phyloP scores from a whole-genome alignment of 2,797 vertebrate genomes.

The Darevskia mixta region DNA sequence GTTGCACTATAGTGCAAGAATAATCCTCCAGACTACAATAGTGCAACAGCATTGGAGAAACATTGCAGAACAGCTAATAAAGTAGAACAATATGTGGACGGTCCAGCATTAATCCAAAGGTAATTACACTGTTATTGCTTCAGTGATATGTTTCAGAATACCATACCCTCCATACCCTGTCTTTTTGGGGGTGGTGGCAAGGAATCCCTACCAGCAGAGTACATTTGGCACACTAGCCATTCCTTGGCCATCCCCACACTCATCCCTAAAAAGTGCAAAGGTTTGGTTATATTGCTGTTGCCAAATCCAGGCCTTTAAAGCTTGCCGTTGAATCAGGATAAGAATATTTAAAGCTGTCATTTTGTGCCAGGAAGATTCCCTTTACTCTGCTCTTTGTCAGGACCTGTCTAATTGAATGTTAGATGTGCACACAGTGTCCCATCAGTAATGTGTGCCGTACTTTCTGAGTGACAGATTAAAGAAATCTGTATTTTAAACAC shows the following conservation, averaged over 20 bases:
- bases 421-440: neutral
- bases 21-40: too few species aligned
- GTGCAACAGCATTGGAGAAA: too few species aligned
- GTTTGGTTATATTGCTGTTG: constrained; percentile 31
- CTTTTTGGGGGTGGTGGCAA: neutral
- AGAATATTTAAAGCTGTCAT: constrained; percentile 56
- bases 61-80: too few species aligned
- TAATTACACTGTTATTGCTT: too few species aligned
- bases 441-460: neutral
- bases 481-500: constrained; percentile 60
- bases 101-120: too few species aligned
- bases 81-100: too few species aligned
- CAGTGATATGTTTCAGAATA: too few species aligned
- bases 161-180: neutral
- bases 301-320: constrained; percentile 41
- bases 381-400: constrained; percentile 53
- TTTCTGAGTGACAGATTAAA: constrained; percentile 62
- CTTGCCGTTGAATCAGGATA: constrained; percentile 56
- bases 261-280: constrained; percentile 30
- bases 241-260: neutral
- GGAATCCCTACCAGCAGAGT: neutral
- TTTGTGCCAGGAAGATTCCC: constrained; percentile 31
- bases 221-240: neutral
- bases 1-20: too few species aligned
- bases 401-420: constrained; percentile 59